These are phyloP conservation scores for Enteromius radiatus DNA, from an alignment of 2,797 vertebrate genomes.

Conservation along the genomic window DNA sequence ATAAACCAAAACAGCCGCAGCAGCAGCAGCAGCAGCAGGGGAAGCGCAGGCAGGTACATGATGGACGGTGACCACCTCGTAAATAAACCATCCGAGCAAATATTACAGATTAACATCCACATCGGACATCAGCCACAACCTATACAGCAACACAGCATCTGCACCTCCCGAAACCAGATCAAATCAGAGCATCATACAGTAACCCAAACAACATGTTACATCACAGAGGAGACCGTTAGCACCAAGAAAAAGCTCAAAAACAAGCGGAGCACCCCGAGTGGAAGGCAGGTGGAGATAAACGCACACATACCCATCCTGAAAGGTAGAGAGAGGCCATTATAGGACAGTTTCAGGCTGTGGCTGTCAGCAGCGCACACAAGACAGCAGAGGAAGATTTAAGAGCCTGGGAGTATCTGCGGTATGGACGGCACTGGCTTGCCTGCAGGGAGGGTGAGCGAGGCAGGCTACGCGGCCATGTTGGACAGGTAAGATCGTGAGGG, in stretches of 20 bases:
- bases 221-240: not conserved
- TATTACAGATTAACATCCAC: not conserved
- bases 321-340: conserved; percentile 54
- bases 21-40: conserved; percentile 10
- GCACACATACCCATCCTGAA: conserved; percentile 58
- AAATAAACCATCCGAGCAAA: conserved; percentile 4
- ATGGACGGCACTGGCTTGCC: not conserved
- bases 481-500: conserved; percentile 26
- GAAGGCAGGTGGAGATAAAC: not conserved
- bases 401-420: conserved; percentile 50
- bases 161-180: conserved; percentile 25
- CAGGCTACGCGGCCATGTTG: conserved; percentile 29
- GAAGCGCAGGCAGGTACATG: not conserved
- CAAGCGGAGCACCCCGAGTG: not conserved
- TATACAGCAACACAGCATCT: conserved; percentile 17
- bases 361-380: conserved; percentile 56
- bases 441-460: conserved; percentile 15
- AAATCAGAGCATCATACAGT: conserved; percentile 10
- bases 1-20: conserved; percentile 26
- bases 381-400: conserved; percentile 59
- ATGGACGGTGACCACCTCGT: conserved; percentile 2
- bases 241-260: conserved; percentile 7
- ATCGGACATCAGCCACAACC: not conserved
- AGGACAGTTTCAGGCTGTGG: conserved; percentile 58
- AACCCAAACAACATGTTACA: conserved; percentile 7